Base-by-base conservation (phyloP, 2,888 invertebrate species). In the Xestia ashworthii region DNA sequence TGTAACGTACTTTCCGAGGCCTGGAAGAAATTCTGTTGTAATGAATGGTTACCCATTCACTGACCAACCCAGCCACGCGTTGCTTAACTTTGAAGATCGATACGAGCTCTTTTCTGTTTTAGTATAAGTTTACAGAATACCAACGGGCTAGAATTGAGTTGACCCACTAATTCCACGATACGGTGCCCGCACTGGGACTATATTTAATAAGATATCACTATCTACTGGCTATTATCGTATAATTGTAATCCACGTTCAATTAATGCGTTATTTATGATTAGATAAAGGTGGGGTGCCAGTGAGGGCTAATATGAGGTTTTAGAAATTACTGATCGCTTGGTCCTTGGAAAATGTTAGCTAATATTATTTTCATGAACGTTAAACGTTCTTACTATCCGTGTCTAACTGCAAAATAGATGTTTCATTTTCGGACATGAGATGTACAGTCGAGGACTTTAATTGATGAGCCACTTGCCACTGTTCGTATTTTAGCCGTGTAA, bases 191-290 rank as follows among this genome's bases (percentile, higher is more conserved):
- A 16, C 44, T 71, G 71, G 77, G 70, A 48, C 72, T 46, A 84
- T 76, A 81, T 85, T 84, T 84, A 88, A 88, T 88, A 83, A 89
- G 82, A 78, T 88, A 80, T 72, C 75, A 77, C 46, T 76, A 50
- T 8, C 50, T 50, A 16, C 73, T 64, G 78, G 74, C 70, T 81
- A 78, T 67, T 66, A 72, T 53, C 70, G 53, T 74, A 65, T 78
- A 78, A 83, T 80, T 80, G 80, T 86, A 84, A 88, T 90, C 82
- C 85, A 83, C 67, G 87, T 83, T 85, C 86, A 87, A 90, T 90
- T 89, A 90, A 84, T 85, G 79, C 71, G 84, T 87, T 83, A 89
- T 90, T 87, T 89, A 89, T 89, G 86, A 87, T 87, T 87, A 83
- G 76, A 1, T 76, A 50, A 73, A 32, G 78, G 53, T 73, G 67